Evolutionary conservation across 2,888 invertebrate species (phyloP).

Genomic region (Diarsia rubi): DNA sequence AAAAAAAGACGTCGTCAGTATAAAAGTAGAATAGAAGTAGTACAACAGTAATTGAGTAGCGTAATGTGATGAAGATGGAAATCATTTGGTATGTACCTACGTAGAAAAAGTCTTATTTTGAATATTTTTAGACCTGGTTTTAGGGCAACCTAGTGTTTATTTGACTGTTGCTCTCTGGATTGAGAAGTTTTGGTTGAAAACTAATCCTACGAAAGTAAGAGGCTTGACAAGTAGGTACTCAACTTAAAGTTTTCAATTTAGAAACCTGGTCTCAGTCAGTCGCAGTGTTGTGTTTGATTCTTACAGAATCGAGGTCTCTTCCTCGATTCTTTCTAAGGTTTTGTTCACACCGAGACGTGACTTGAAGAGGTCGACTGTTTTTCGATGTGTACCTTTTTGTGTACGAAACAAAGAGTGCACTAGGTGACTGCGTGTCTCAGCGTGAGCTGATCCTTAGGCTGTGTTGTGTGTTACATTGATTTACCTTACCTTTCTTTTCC

Average conservation of each 20-base stretch:
- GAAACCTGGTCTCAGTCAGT: neutral
- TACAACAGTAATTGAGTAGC: conserved; percentile 20
- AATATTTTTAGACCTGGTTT: neutral
- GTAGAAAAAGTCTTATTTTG: conserved; percentile 8
- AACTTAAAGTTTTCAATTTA: neutral
- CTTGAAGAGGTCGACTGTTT: neutral
- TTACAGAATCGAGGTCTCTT: neutral
- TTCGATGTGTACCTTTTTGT: neutral
- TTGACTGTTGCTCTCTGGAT: neutral
- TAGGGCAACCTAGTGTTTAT: neutral
- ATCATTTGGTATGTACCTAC: conserved; percentile 5
- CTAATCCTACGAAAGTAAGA: too few relatives aligned
- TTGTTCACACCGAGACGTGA: neutral
- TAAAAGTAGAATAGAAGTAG: conserved; percentile 26
- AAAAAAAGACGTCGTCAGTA: neutral
- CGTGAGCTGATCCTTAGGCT: neutral
- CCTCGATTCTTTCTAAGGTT: neutral
- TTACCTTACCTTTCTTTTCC: neutral
- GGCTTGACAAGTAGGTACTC: too few relatives aligned
- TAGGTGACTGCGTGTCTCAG: neutral
- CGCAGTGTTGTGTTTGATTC: conserved; percentile 1
- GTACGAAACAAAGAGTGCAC: neutral
- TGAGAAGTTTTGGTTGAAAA: neutral
- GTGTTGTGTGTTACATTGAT: neutral
- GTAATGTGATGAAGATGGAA: conserved; percentile 7